Evolutionary conservation across 2,888 invertebrate species (phyloP).

Genomic region (Andrena minutula): DNA sequence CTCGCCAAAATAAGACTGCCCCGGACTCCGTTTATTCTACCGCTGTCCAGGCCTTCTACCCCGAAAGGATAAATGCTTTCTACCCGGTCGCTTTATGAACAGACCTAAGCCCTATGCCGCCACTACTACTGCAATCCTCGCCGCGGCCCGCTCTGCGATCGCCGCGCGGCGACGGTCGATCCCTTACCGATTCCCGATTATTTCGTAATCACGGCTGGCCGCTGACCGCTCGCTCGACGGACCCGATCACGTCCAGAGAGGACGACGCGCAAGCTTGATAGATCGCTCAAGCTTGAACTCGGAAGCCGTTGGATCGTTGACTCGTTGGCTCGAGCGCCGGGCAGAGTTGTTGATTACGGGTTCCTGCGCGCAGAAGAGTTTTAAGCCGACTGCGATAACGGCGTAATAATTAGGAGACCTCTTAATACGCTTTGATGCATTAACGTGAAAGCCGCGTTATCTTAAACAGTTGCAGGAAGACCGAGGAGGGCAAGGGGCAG

Average conservation of each 20-base stretch:
- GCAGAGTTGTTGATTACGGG: no score
- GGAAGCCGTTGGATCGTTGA: background rate
- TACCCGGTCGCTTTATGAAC: constrained; percentile 68
- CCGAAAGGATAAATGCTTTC: constrained; percentile 76
- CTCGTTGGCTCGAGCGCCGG: no score
- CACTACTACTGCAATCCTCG: constrained; percentile 37
- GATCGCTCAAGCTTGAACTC: constrained; percentile 4
- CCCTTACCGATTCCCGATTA: constrained; percentile 9
- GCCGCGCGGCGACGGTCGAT: background rate
- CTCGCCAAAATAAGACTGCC: constrained; percentile 80
- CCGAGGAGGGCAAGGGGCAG: background rate
- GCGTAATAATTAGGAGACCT: constrained; percentile 34
- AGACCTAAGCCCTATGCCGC: constrained; percentile 47
- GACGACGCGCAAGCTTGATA: background rate
- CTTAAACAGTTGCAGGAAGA: constrained; percentile 29
- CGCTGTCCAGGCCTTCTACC: constrained; percentile 73
- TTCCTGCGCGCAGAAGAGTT: no score
- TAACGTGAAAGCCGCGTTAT: constrained; percentile 27
- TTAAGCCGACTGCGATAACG: constrained; percentile 2
- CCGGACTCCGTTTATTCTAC: constrained; percentile 75
- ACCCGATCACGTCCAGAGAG: background rate
- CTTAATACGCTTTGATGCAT: constrained; percentile 41
- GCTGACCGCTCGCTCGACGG: background rate
- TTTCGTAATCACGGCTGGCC: constrained; percentile 4
- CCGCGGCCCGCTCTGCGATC: background rate